Base-by-base conservation (phyloP, 35 echinoderm and acorn worm species). In the Ptychodera flava region DNA sequence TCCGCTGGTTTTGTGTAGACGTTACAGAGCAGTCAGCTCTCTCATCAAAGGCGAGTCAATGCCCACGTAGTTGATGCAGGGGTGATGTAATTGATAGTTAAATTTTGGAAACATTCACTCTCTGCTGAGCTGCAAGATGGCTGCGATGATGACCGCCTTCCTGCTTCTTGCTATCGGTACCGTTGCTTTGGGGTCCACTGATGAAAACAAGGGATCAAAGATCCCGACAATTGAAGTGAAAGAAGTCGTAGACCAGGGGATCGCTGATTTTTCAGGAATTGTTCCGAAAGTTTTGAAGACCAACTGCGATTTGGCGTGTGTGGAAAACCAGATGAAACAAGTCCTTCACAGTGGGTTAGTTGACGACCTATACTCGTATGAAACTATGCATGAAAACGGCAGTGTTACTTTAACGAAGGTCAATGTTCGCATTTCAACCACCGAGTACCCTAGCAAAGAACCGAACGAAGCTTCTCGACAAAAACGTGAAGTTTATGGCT, bases 401-500 rank as follows among this genome's bases (percentile, higher is more conserved):
- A 64, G 45, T 22, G 45, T 64, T 64, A 22, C 22, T 64, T 64
- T 64, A 22, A 64, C 45, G 6, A 22, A 64, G 45, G 22, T 64
- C 45, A 64, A 22, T 64, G 45, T 64, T 6, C 6, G 22, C 45
- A 64, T 12, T 12, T 64, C 45, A 12, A 64, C 45, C 22, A 12
- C 22, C 6, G 6, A 12, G 6, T 12, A 64, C 45, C 6, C 45
- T 12, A 6, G 45, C 22, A 6, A 64, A 64, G 30, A 27, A 0
- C 30, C 82, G 33, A 30, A 0, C 0, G 75, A 37, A 30, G 31
- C 15, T 15, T 28, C 37, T 22, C 79, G 91, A 1, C 82, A 30
- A 31, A 80, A 80, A 33, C 12, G 91, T 31, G 80, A 79, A 28
- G 75, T 92, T 14, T 92, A 78, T 36, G 86, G 76, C 0, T 29